These are phyloP conservation scores for Epinephelus fuscoguttatus DNA, from an alignment of 2,113 vertebrate genomes.

Conservation along the genomic window DNA sequence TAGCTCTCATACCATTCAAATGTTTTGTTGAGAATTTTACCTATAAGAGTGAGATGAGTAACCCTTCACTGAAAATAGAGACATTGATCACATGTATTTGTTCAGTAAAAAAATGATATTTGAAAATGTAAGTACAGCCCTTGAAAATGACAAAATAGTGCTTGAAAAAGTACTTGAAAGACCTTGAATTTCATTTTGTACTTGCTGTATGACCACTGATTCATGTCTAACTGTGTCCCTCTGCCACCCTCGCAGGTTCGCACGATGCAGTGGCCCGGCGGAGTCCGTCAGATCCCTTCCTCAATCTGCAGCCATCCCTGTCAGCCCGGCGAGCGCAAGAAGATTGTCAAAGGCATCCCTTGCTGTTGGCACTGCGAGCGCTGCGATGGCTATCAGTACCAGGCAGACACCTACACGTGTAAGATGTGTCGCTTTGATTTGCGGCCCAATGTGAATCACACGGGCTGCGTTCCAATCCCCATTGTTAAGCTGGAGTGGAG, in stretches of 20 bases:
- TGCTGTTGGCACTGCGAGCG: conserved; percentile 87
- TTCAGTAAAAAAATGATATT: too few species aligned
- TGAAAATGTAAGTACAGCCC: too few species aligned
- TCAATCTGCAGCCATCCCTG: conserved; percentile 85
- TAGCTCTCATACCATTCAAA: too few species aligned
- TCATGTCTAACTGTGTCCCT: background rate
- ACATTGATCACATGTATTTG: too few species aligned
- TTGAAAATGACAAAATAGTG: too few species aligned
- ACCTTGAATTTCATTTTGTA: too few species aligned
- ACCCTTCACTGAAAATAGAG: too few species aligned
- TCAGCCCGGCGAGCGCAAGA: conserved; percentile 83
- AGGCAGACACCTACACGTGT: conserved; percentile 83
- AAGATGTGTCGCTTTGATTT: conserved; percentile 86
- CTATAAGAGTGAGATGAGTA: too few species aligned
- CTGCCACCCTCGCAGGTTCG: conserved; percentile 73
- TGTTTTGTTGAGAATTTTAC: too few species aligned
- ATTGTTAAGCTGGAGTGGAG: conserved; percentile 87
- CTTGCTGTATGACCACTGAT: too few species aligned
- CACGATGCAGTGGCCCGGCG: conserved; percentile 84
- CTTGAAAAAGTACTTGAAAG: too few species aligned
- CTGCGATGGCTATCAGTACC: conserved; percentile 86
- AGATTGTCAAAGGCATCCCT: conserved; percentile 85
- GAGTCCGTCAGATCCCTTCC: conserved; percentile 77
- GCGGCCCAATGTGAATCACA: conserved; percentile 84
- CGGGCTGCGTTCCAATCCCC: conserved; percentile 82